A percentile compares a stretch with the other conserved stretches of the same genome.
These are phyloP conservation scores for Aspidiotus destructor DNA, from an alignment of 2,888 invertebrate species.

Conservation along the genomic window DNA sequence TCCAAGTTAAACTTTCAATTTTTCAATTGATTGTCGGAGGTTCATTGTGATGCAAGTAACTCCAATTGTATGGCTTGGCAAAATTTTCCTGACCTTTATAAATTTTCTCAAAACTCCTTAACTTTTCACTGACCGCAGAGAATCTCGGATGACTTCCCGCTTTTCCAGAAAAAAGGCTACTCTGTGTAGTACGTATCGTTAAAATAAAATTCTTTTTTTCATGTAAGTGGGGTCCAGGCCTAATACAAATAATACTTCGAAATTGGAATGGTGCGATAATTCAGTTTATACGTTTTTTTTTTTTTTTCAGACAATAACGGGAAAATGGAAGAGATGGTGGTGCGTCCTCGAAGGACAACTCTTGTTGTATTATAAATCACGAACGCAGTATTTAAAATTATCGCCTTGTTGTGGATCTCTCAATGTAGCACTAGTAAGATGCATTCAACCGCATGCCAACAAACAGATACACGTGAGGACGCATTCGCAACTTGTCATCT, in stretches of 20 bases:
- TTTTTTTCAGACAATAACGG: conserved; percentile 15
- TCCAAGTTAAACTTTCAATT: too few species aligned
- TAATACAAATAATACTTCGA: neutral
- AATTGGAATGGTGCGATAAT: neutral
- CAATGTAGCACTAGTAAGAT: conserved; percentile 45
- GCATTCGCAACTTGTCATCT: conserved; percentile 43
- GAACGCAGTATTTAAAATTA: conserved; percentile 46
- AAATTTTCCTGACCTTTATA: too few species aligned
- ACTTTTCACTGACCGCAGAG: too few species aligned
- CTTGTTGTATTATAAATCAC: conserved; percentile 47
- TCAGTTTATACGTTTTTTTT: neutral
- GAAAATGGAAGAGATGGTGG: conserved; percentile 48
- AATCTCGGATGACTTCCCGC: too few species aligned
- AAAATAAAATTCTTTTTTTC: too few species aligned
- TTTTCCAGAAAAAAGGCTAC: neutral
- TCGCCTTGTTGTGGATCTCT: conserved; percentile 48
- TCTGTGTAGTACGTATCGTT: neutral
- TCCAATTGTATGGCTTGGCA: too few species aligned
- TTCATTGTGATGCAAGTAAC: too few species aligned
- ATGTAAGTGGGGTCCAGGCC: too few species aligned
- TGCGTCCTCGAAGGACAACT: conserved; percentile 49
- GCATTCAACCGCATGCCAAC: conserved; percentile 42
- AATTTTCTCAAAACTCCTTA: too few species aligned
- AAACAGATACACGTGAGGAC: conserved; percentile 44
- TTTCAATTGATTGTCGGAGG: too few species aligned